phyloP scores from a whole-genome alignment of 2,888 invertebrate species.

The Drosophila anomalata region DNA sequence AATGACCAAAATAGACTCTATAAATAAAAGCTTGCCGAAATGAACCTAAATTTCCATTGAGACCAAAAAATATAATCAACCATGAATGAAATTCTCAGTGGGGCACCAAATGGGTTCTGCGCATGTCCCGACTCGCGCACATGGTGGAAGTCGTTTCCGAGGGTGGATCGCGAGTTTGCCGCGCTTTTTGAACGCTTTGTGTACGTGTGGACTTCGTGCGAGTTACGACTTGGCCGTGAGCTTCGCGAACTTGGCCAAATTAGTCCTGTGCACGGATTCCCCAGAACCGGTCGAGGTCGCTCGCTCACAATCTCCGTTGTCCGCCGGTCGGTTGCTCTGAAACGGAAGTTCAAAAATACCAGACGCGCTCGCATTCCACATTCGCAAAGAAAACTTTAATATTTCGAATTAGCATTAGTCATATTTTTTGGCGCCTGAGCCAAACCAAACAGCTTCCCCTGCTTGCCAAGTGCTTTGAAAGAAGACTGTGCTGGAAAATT shows the following conservation, averaged over 20 bases:
- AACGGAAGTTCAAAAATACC: slow-evolving; percentile 1
- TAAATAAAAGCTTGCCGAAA: slow-evolving; percentile 10
- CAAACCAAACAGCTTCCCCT: slow-evolving; percentile 4
- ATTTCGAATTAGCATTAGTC: not conserved
- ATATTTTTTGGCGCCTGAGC: not conserved
- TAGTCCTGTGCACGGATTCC: slow-evolving; percentile 72
- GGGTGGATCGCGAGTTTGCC: slow-evolving; percentile 49
- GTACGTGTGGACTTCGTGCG: slow-evolving; percentile 20
- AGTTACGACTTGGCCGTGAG: slow-evolving; percentile 45
- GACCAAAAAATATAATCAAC: not conserved
- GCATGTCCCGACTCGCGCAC: slow-evolving; percentile 52
- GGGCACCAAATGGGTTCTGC: slow-evolving; percentile 31
- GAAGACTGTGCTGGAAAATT: not conserved
- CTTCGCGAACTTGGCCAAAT: slow-evolving; percentile 38
- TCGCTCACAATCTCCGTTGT: slow-evolving; percentile 7
- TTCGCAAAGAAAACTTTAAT: not conserved
- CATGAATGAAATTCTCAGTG: slow-evolving; percentile 39
- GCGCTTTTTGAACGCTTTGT: slow-evolving; percentile 47
- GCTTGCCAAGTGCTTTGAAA: slow-evolving; percentile 9
- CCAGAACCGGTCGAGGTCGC: slow-evolving; percentile 57
- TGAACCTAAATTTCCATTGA: slow-evolving; percentile 13
- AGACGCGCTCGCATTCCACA: not conserved
- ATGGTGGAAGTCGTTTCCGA: slow-evolving; percentile 58
- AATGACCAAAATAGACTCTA: slow-evolving; percentile 9
- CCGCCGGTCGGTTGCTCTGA: slow-evolving; percentile 3